These are phyloP conservation scores for Eurystomus gularis DNA, from an alignment of 2,113 vertebrate species.

Conservation along the genomic window DNA sequence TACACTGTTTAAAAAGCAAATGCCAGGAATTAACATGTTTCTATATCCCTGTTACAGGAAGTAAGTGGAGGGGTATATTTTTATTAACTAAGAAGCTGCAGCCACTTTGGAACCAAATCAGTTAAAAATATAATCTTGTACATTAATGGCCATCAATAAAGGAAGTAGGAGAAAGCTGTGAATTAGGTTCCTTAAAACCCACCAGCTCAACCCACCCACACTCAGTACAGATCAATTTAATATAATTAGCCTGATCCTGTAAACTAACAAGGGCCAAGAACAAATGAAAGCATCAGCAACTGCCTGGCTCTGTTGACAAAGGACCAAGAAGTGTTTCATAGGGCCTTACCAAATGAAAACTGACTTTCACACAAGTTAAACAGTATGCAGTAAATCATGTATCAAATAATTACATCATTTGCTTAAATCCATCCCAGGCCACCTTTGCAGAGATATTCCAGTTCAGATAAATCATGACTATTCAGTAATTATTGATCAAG, in stretches of 20 bases:
- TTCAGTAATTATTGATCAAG: constrained; percentile 20
- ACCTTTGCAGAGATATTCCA: neutral
- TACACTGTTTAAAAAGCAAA: neutral
- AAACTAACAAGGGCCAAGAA: constrained; percentile 63
- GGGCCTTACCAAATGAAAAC: constrained; percentile 18
- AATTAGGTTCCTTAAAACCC: constrained; percentile 61
- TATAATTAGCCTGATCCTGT: constrained; percentile 57
- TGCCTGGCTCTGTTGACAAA: constrained; percentile 14
- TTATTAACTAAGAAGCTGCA: constrained; percentile 17
- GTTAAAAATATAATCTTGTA: constrained; percentile 40
- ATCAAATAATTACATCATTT: constrained; percentile 28
- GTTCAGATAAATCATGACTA: constrained; percentile 10
- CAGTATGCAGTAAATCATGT: constrained; percentile 25
- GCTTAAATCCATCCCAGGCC: neutral
- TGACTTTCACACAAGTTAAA: constrained; percentile 18
- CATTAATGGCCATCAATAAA: constrained; percentile 67
- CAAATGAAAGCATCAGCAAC: constrained; percentile 52
- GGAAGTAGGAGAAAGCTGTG: constrained; percentile 62
- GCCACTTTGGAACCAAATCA: constrained; percentile 46
- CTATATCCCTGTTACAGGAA: neutral
- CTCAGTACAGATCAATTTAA: constrained; percentile 62
- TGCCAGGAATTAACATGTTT: neutral
- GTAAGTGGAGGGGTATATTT: neutral
- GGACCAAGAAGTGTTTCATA: neutral
- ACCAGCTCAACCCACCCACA: constrained; percentile 39